Conservation (phyloP, 2,113 vertebrate species). For the Phodopus roborovskii region DNA sequence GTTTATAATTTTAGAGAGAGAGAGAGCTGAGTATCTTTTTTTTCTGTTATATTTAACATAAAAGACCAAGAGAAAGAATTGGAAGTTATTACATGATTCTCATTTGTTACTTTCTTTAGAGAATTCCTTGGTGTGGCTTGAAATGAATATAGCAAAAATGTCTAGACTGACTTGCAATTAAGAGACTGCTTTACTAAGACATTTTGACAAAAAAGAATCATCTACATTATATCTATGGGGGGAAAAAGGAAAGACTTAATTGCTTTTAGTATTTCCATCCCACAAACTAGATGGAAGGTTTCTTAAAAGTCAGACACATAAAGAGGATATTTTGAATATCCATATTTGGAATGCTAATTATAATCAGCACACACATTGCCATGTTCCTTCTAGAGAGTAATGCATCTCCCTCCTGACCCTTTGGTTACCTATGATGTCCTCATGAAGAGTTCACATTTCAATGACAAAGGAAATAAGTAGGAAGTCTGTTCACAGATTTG, state of each 20-base stretch:
- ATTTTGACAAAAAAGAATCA: slow-evolving; percentile 47
- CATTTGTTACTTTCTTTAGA: slow-evolving; percentile 44
- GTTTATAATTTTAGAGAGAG: slow-evolving; percentile 30
- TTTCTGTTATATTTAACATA: slow-evolving; percentile 49
- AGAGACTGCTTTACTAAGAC: neutral
- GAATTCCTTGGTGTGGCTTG: slow-evolving; percentile 33
- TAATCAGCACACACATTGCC: slow-evolving; percentile 45
- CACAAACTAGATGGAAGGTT: slow-evolving; percentile 38
- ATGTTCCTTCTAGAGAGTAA: slow-evolving; percentile 46
- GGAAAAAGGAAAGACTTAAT: slow-evolving; percentile 22
- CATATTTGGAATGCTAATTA: slow-evolving; percentile 66
- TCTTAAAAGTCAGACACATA: neutral
- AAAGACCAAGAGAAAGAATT: neutral
- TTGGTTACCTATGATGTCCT: neutral
- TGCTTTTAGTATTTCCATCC: neutral
- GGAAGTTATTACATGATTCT: slow-evolving; percentile 19
- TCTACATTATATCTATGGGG: neutral
- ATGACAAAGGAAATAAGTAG: neutral
- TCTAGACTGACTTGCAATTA: slow-evolving; percentile 33
- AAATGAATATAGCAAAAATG: slow-evolving; percentile 40
- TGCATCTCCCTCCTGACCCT: slow-evolving; percentile 60
- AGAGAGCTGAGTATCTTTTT: neutral
- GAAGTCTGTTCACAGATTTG: neutral
- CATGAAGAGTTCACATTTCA: slow-evolving; percentile 51
- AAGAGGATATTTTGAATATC: slow-evolving; percentile 26